A percentile compares a stretch with the other conserved stretches of the same genome.
phyloP scores from a whole-genome alignment of 2,888 invertebrate genomes.

The Eupsilia transversa region DNA sequence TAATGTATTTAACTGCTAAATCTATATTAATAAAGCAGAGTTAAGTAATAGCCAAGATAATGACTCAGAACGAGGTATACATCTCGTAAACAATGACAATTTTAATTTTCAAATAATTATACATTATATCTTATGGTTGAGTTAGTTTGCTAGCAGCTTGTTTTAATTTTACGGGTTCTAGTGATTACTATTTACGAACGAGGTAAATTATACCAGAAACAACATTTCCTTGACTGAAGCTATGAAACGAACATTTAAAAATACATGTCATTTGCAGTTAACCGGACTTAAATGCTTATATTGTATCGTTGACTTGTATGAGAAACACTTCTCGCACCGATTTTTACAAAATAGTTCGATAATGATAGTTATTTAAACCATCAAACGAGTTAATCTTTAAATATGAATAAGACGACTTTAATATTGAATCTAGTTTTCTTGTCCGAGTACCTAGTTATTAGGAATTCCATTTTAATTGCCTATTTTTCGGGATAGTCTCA shows the following conservation, averaged over 20 bases:
- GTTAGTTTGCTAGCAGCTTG: background rate
- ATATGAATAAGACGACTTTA: conserved; percentile 1
- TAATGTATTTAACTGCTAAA: background rate
- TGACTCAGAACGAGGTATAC: background rate
- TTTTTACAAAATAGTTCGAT: conserved; percentile 4
- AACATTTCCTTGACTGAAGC: background rate
- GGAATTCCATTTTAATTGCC: background rate
- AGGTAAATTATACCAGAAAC: conserved; percentile 1
- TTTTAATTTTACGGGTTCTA: conserved; percentile 1
- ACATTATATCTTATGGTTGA: conserved; percentile 8
- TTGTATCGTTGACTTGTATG: background rate
- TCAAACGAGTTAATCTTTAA: conserved; percentile 17
- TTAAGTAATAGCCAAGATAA: no score
- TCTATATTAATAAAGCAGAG: background rate
- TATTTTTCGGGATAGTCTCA: background rate
- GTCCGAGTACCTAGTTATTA: background rate
- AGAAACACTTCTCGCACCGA: conserved; percentile 32
- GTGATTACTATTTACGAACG: conserved; percentile 8
- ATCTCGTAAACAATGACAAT: background rate
- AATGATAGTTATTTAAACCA: conserved; percentile 10
- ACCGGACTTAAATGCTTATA: background rate
- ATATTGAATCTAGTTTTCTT: background rate
- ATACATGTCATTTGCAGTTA: background rate
- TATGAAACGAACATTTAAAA: conserved; percentile 9
- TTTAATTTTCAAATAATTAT: background rate